Base-by-base conservation (phyloP, 2,888 invertebrate species). In the Tetranychus piercei region DNA sequence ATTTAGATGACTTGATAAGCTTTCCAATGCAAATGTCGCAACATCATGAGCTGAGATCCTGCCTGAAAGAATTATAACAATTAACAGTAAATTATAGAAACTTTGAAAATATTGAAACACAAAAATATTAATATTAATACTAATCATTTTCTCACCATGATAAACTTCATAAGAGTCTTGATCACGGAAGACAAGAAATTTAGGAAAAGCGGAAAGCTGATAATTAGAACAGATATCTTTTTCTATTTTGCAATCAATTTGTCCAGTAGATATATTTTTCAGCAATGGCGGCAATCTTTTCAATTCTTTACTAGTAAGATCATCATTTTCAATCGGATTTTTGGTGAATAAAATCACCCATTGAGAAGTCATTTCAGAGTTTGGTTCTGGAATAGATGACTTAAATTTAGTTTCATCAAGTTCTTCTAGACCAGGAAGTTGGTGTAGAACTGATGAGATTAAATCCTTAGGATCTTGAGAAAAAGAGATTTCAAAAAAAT, bases 101-200 rank as follows among this genome's bases (percentile, higher is more conserved):
- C 34, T 34, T 5, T 34, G 3, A n/a, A 45, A 55, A 2, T 55
- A 15, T 55, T 9, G 55, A 55, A 15, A 55, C 15, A 55, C 9
- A 55, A 9, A 45, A 15, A 55, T 9, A 55, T 6, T 3, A 6
- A 15, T 73, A 22, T 34, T 18, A 72, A 43, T 72, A 77, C 23
- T 77, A 8, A 18, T 44, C 18, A 77, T 55, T 55, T 15, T 15
- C 80, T 77, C 82, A 79, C 89, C 89, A 81, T 88, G 87, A 81
- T 88, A 86, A 18, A 88, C 83, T 80, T 92, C 91, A 82, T 89
- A 88, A 0, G 87, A 89, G 4, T 91, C 90, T 34, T 88, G 88
- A 1, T 83, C 82, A 81, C 91, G 91, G 78, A 92, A 84, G 7
- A 90, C 84, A 18, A 87, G 88, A 86, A 90, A 90, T 20, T 87